A percentile compares a stretch with the other conserved stretches of the same genome.
phyloP scores from a whole-genome alignment of 2,888 invertebrate genomes.

The Scaptodrosophila latifasciaeformis region DNA sequence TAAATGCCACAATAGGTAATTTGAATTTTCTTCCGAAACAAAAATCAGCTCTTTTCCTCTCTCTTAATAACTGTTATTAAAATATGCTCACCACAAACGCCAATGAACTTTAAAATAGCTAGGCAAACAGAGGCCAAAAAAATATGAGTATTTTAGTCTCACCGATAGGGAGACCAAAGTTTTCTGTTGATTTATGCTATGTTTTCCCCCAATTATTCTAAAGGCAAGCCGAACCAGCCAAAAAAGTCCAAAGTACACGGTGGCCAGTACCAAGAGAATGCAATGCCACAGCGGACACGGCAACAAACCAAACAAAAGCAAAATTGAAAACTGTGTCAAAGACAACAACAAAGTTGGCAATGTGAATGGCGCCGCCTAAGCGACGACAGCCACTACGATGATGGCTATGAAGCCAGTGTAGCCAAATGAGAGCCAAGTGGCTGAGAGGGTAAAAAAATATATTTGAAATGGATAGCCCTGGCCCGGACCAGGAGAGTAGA shows the following conservation, averaged over 20 bases:
- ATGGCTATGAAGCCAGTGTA: slow-evolving; percentile 18
- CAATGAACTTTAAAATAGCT: slow-evolving; percentile 5
- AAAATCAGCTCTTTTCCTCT: too few species aligned
- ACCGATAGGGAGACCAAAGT: not conserved
- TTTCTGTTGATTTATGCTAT: slow-evolving; percentile 45
- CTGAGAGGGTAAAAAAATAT: not conserved
- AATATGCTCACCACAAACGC: too few species aligned
- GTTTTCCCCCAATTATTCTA: slow-evolving; percentile 46
- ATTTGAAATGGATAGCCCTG: not conserved
- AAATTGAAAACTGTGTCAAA: slow-evolving; percentile 53
- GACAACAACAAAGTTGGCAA: slow-evolving; percentile 30
- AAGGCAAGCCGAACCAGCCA: slow-evolving; percentile 9
- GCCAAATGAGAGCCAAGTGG: slow-evolving; percentile 13
- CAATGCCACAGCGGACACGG: not conserved
- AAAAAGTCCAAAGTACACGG: not conserved
- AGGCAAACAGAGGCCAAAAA: not conserved
- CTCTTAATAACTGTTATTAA: too few species aligned
- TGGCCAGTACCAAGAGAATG: slow-evolving; percentile 7
- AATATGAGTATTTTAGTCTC: not conserved
- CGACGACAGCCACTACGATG: slow-evolving; percentile 13
- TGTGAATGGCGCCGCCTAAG: slow-evolving; percentile 42
- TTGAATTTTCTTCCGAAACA: too few species aligned
- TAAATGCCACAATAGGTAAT: too few species aligned
- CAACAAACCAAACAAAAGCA: slow-evolving; percentile 23
- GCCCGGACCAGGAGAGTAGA: slow-evolving; percentile 19